phyloP scores from a whole-genome alignment of 2,113 vertebrate species.

The Hymenochirus boettgeri region DNA sequence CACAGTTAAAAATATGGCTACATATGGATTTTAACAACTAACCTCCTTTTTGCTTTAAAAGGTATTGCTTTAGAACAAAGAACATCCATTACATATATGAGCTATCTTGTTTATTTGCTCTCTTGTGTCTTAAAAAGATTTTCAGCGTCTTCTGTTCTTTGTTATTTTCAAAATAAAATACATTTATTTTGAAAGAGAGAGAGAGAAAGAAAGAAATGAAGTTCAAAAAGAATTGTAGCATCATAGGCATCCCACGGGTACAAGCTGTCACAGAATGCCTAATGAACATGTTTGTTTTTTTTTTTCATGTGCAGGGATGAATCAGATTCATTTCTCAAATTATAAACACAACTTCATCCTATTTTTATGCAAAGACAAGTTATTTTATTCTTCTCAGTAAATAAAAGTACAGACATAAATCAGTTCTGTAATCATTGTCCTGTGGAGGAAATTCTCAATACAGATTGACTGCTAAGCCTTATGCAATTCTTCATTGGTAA shows the following conservation, averaged over 20 bases:
- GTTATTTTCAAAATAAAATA: conserved; percentile 31
- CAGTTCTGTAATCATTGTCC: conserved; percentile 31
- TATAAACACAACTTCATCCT: conserved; percentile 42
- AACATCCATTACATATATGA: conserved; percentile 5
- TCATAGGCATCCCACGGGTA: conserved; percentile 41
- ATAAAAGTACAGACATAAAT: conserved; percentile 32
- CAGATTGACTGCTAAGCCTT: conserved; percentile 25
- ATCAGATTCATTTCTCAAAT: conserved; percentile 41
- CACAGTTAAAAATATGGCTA: no score
- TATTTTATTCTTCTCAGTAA: conserved; percentile 34
- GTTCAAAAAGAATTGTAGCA: conserved; percentile 37
- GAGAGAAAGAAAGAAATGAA: conserved; percentile 13
- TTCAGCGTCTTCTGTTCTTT: conserved; percentile 30
- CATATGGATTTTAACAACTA: no score
- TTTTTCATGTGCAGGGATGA: conserved; percentile 38
- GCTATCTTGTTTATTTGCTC: conserved; percentile 12
- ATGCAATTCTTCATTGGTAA: conserved; percentile 26
- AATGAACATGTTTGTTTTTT: conserved; percentile 38
- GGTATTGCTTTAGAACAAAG: conserved; percentile 8
- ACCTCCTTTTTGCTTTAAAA: no score
- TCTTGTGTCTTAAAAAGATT: conserved; percentile 16
- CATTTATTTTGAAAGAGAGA: conserved; percentile 28
- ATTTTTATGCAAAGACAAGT: conserved; percentile 41
- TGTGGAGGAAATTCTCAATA: conserved; percentile 17
- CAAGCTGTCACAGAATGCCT: conserved; percentile 41